Base-by-base conservation (phyloP, 1,140 invertebrate species). In the Orussus abietinus region DNA sequence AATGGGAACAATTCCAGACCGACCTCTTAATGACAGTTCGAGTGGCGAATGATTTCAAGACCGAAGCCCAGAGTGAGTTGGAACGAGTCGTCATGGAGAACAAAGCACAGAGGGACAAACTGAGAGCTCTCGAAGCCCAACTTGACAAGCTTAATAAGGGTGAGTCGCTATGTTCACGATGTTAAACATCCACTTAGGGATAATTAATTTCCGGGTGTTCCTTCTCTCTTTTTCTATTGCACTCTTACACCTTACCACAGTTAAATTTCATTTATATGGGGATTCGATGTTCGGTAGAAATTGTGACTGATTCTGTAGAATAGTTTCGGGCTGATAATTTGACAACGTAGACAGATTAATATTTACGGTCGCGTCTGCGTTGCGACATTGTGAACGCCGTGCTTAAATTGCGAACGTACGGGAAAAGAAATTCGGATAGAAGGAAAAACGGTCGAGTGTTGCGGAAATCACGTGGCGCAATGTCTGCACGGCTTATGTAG, bases 1-100 rank as follows among this genome's bases (percentile, higher is more conserved):
- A 96, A 69, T 96, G 92, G 93, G 83, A 88, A 55, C 89, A 93
- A 64, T 96, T 96, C 75, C 91, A 96, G 66, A 84, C 83, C 42
- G 93, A 97, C 72, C 75, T 97, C 1, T 74, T 95, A 18, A 91
- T 90, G 73, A 92, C 92, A 0, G 93, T 97, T 0, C 78, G 92
- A 12, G 92, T 96, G 5, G 92, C 93, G 7, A 95, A 96, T 70
- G 91, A 96, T 64, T 93, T 96, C 69, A 92, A 93, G 65, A 89
- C 86, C 14, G 88, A 91, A 66, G 86, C 88, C 0, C 85, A 90
- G 59, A 78, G 83, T 38, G 87, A 92, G 54, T 75, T 89, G 44
- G 90, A 95, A 62, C 79, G 84, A 45, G 75, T 94, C 5, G 79
- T 86, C 19, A 74, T 84, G 51, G 90, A 95, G 60, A 94, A 94